Evolutionary conservation across 1,140 invertebrate genomes (phyloP).

Genomic region (Coenobita brevimanus): DNA sequence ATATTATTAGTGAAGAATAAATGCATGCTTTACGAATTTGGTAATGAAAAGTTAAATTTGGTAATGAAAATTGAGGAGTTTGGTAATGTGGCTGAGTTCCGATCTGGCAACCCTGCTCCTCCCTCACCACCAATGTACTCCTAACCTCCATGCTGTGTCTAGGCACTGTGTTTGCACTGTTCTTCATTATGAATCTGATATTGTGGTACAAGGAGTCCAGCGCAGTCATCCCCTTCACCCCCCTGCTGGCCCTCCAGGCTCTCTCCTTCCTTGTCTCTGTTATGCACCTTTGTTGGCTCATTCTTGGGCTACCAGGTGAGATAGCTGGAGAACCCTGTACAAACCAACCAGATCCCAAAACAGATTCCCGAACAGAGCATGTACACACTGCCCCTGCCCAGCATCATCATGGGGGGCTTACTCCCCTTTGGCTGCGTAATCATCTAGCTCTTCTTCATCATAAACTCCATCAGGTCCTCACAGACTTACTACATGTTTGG

Average conservation of each 20-base stretch:
- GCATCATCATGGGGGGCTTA: slow-evolving; percentile 97
- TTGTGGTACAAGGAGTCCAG: slow-evolving; percentile 96
- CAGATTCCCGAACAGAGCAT: slow-evolving; percentile 98
- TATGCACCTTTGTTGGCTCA: slow-evolving; percentile 96
- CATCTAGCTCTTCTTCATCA: slow-evolving; percentile 98
- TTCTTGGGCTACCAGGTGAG: slow-evolving; percentile 98
- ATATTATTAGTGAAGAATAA: too few species aligned
- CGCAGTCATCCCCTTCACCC: slow-evolving; percentile 96
- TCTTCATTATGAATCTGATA: slow-evolving; percentile 97
- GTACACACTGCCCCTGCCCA: slow-evolving; percentile 83
- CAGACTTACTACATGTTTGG: slow-evolving; percentile 99
- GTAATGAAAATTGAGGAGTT: too few species aligned
- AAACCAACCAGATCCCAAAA: slow-evolving; percentile 98
- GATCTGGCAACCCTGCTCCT: too few species aligned
- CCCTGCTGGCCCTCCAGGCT: slow-evolving; percentile 94
- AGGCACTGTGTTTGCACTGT: slow-evolving; percentile 93
- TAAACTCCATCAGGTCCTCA: slow-evolving; percentile 98
- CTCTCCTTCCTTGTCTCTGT: slow-evolving; percentile 98
- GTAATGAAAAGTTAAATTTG: too few species aligned
- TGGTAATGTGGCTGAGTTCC: too few species aligned
- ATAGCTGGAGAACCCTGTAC: slow-evolving; percentile 94
- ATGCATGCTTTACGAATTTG: too few species aligned
- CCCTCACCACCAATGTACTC: slow-evolving; percentile 96
- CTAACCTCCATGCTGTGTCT: slow-evolving; percentile 96
- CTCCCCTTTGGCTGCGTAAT: slow-evolving; percentile 99